Evolutionary conservation across 2,797 vertebrate species (phyloP).

Genomic region (Pampus argenteus): DNA sequence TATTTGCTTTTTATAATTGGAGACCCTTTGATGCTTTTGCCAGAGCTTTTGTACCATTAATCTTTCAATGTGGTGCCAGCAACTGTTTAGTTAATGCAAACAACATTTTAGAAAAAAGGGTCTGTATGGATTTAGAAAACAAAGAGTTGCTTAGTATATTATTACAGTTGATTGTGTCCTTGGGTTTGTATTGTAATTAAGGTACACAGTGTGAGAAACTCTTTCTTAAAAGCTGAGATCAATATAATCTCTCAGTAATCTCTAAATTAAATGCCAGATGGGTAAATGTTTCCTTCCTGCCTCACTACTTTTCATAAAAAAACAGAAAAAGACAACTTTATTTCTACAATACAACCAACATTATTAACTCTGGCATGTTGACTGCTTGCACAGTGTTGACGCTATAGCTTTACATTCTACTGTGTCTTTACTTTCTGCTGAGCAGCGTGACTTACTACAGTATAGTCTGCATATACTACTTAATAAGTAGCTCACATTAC

Average conservation of each 20-base stretch:
- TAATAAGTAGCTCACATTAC: slow-evolving; percentile 9
- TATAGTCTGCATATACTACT: no score
- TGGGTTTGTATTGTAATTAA: slow-evolving; percentile 10
- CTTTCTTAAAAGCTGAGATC: background rate
- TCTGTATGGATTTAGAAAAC: slow-evolving; percentile 4
- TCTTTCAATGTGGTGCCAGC: slow-evolving; percentile 4
- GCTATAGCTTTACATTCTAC: background rate
- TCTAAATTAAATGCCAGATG: slow-evolving; percentile 60
- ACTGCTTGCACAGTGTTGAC: background rate
- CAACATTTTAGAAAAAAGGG: background rate
- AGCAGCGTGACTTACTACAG: no score
- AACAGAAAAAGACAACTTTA: slow-evolving; percentile 3
- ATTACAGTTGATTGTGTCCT: background rate
- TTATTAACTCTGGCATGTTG: background rate
- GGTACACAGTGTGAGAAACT: background rate
- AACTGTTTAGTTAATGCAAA: slow-evolving; percentile 1
- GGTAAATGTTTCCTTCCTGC: slow-evolving; percentile 51
- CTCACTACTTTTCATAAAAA: slow-evolving; percentile 42
- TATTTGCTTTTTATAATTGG: slow-evolving; percentile 30
- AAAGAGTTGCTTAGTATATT: background rate
- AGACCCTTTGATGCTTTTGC: background rate
- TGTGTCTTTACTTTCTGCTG: no score
- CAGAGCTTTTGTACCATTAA: slow-evolving; percentile 4
- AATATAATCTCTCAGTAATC: slow-evolving; percentile 38
- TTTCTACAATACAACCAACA: background rate